phyloP scores from a whole-genome alignment of 2,888 invertebrate species.

The Ligdia adustata region DNA sequence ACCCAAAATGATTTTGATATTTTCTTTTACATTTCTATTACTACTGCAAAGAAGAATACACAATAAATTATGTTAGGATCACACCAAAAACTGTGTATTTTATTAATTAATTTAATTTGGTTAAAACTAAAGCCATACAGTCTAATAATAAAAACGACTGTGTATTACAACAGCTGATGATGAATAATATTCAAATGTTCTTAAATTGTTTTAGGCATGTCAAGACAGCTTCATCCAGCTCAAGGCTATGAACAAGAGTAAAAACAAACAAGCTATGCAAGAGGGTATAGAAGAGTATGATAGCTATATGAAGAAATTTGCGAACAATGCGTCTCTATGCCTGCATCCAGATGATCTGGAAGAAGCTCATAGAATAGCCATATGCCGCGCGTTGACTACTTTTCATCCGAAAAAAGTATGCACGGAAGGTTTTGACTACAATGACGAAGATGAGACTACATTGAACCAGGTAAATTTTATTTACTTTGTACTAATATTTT shows the following conservation, averaged over 20 bases:
- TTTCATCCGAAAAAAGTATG: constrained; percentile 1
- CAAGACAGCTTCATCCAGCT: neutral
- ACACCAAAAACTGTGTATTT: too few relatives aligned
- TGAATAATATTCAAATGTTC: too few relatives aligned
- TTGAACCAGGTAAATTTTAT: neutral
- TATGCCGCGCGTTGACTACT: neutral
- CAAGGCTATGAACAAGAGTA: constrained; percentile 7
- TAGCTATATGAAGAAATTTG: neutral
- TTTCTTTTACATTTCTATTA: too few relatives aligned
- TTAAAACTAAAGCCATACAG: too few relatives aligned
- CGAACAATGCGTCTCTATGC: neutral
- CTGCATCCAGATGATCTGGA: constrained; percentile 8
- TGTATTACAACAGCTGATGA: too few relatives aligned
- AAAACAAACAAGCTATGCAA: neutral
- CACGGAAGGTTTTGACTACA: neutral
- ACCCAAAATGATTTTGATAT: too few relatives aligned
- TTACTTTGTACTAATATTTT: too few relatives aligned
- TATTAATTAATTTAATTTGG: too few relatives aligned
- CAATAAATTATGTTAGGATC: too few relatives aligned
- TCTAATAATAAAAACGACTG: too few relatives aligned
- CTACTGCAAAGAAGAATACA: too few relatives aligned
- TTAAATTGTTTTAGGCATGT: too few relatives aligned
- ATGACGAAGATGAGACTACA: constrained; percentile 1
- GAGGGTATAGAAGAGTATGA: constrained; percentile 2
- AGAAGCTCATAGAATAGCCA: neutral